Base-by-base conservation (phyloP, 2,888 invertebrate genomes). In the Eumacrocentrus americanus region DNA sequence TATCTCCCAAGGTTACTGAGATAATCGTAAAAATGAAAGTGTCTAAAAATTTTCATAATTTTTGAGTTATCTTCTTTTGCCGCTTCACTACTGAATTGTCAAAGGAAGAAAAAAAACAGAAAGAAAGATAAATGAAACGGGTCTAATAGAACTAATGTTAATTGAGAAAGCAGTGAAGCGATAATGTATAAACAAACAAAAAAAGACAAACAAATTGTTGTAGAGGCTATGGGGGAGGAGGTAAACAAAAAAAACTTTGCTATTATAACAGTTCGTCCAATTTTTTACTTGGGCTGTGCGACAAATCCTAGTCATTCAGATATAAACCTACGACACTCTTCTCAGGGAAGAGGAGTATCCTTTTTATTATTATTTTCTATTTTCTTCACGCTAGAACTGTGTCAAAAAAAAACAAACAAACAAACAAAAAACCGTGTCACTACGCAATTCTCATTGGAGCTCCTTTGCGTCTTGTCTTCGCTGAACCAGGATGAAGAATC, bases 271-370 rank as follows among this genome's bases (percentile, higher is more conserved):
- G 68, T 72, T 72, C 69, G 73, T 75, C 71, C 73, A 73, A 72
- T 75, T 75, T 75, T 74, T 74, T 74, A 75, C 73, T 69, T 72
- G 70, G 71, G 72, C 73, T 70, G 66, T 67, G 72, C 72, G 70
- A 69, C 62, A 63, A 67, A 57, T 67, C 67, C 69, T 70, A 66
- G 67, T 68, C 68, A 70, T 72, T 71, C 67, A 70, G 67, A 68
- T 71, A 66, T 64, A 61, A 67, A 16, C 42, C 60, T 20, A 16
- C 29, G 44, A 44, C 50, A 46, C 25, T 51, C 18, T 46, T 40
- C 23, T 47, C 23, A 48, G 29, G 20, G 29, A 23, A 42, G 47
- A 56, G 22, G 46, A 34, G 44, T 38, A 11, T 55, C 37, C 44
- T 47, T 14, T 54, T 50, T 57, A 35, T 46, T 16, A 14, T 37